phyloP scores from a whole-genome alignment of 1,140 invertebrate genomes.

The Drosophila repletoides region DNA sequence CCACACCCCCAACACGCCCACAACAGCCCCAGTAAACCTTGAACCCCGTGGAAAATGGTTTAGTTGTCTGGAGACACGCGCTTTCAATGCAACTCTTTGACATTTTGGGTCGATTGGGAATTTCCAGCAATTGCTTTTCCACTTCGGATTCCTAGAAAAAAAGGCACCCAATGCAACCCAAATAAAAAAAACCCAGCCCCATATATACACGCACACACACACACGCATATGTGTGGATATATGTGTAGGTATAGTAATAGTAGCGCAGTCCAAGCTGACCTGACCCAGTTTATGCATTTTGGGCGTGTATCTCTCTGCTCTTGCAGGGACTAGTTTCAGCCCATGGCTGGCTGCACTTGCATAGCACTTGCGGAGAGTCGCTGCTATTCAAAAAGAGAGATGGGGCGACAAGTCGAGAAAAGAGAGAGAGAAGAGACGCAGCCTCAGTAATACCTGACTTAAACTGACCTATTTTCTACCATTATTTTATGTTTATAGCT shows the following conservation, averaged over 20 bases:
- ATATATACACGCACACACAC: too few relatives aligned
- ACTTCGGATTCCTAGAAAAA: slow-evolving; percentile 41
- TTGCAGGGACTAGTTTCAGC: slow-evolving; percentile 56
- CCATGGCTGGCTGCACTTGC: slow-evolving; percentile 63
- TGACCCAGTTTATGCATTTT: slow-evolving; percentile 73
- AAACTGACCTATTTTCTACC: slow-evolving; percentile 60
- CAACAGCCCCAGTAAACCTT: slow-evolving; percentile 60
- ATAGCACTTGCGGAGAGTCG: background rate
- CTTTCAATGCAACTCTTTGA: slow-evolving; percentile 53
- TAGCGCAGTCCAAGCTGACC: slow-evolving; percentile 60
- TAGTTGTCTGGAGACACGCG: slow-evolving; percentile 46
- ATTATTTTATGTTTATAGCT: background rate
- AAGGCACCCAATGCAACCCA: background rate
- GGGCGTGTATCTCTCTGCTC: slow-evolving; percentile 71
- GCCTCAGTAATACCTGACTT: slow-evolving; percentile 15
- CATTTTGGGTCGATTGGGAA: slow-evolving; percentile 60
- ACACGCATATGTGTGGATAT: too few relatives aligned
- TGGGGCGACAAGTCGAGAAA: background rate
- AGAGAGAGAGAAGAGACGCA: slow-evolving; percentile 13
- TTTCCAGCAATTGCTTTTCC: slow-evolving; percentile 62
- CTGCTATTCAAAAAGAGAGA: slow-evolving; percentile 23
- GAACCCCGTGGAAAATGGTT: slow-evolving; percentile 54
- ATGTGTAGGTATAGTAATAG: too few relatives aligned
- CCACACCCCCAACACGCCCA: slow-evolving; percentile 8
- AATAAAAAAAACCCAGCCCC: background rate